Base-by-base conservation (phyloP, 92 coral and sea anemone species). In the Epizoanthus rinbou region DNA sequence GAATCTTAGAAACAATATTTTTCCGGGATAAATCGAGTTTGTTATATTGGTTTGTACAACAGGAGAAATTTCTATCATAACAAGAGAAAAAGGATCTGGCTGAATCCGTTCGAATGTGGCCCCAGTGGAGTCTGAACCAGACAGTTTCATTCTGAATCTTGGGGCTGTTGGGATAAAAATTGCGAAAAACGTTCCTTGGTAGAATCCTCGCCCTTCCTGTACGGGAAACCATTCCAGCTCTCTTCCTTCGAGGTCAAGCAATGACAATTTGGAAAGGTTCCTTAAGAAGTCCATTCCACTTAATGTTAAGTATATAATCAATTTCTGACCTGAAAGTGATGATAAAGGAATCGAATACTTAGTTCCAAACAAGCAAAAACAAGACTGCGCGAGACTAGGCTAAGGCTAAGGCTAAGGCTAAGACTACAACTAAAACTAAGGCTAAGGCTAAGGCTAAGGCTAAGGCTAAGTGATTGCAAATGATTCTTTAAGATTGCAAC, bases 171-270 rank as follows among this genome's bases (percentile, higher is more conserved):
- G 87, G 64, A 71, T 63, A 24, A 88, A 88, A 18, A 76, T 8
- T 6, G 82, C 81, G 81, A 64, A 88, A 83, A 82, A 91, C 16
- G 70, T 68, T 7, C 76, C 73, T 21, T 76, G 69, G 87, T 88
- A 88, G 54, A 70, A 81, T 19, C 88, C 94, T 63, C 76, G 45
- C 5, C 94, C 92, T 75, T 84, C 85, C 43, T 84, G 74, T 21
- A 91, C 56, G 75, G 74, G 83, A 31, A 88, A 89, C 9, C 86
- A 85, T 62, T 81, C 86, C 16, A 81, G 62, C 11, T 56, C 62
- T 71, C 76, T 76, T 69, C 88, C 94, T 21, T 76, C 6, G 1
- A 81, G 22, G 6, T 78, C 81, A 59, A 86, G 52, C 22, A 91
- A 69, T 8, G 76, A 69, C 28, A 88, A 60, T 37, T 43, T 71